Conservation (phyloP, 2,888 invertebrate genomes). For the Leucoptera coffeella region DNA sequence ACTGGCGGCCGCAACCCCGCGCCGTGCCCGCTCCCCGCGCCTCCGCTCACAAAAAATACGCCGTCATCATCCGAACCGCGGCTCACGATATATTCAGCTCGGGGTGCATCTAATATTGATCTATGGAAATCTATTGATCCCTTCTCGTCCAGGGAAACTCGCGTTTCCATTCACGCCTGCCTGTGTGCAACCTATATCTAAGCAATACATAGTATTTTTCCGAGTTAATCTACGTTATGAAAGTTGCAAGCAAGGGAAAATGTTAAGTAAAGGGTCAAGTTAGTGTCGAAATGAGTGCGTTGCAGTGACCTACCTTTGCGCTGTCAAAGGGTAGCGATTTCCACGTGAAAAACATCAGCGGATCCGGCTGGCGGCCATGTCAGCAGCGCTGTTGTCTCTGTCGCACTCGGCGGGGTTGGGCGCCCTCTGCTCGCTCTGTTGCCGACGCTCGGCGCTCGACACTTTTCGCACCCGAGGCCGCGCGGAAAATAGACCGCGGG, state of each 20-base stretch:
- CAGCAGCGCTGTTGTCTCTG: slow-evolving; percentile 43
- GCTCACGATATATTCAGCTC: slow-evolving; percentile 46
- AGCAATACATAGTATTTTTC: no score
- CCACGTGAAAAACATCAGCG: slow-evolving; percentile 52
- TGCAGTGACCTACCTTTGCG: no score
- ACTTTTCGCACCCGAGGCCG: slow-evolving; percentile 52
- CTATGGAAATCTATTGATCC: slow-evolving; percentile 59
- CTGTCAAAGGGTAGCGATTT: slow-evolving; percentile 51
- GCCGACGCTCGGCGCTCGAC: slow-evolving; percentile 41
- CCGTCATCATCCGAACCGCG: slow-evolving; percentile 54
- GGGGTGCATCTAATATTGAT: slow-evolving; percentile 58
- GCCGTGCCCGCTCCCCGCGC: slow-evolving; percentile 33
- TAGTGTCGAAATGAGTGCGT: no score
- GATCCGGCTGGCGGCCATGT: slow-evolving; percentile 51
- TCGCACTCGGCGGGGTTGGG: slow-evolving; percentile 36
- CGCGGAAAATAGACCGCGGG: slow-evolving; percentile 50
- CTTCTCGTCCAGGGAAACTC: slow-evolving; percentile 25
- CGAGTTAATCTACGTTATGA: no score
- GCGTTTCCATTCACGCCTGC: no score
- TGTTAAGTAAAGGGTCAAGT: no score
- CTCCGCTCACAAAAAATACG: slow-evolving; percentile 53
- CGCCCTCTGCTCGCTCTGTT: slow-evolving; percentile 36
- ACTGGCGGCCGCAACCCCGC: slow-evolving; percentile 29
- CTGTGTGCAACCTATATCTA: no score
- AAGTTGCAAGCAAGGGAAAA: no score